phyloP scores from a whole-genome alignment of 2,113 vertebrate species.

The Erythrocercus mccallii region DNA sequence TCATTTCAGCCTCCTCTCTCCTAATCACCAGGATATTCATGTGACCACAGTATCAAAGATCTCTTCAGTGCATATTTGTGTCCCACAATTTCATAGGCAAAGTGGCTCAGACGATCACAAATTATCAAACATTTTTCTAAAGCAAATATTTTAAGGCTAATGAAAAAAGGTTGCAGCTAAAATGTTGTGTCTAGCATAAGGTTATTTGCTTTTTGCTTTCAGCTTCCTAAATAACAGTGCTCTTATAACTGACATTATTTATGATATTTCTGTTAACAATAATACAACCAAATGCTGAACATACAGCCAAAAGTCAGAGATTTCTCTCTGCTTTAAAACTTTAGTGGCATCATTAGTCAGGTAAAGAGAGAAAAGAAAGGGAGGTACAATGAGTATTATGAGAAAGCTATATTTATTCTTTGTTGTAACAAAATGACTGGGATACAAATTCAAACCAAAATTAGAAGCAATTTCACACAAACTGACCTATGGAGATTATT shows the following conservation, averaged over 20 bases:
- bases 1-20: not conserved
- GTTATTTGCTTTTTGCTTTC: not conserved
- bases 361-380: not conserved
- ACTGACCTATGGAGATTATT: not conserved
- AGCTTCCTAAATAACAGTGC: not conserved
- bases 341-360: not conserved
- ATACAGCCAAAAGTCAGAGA: not conserved
- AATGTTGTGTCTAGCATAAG: not conserved
- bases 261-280: not conserved
- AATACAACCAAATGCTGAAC: not conserved
- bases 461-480: not conserved
- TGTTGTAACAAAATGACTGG: not conserved
- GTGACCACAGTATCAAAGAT: not conserved
- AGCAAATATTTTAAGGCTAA: not conserved
- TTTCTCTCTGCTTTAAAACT: not conserved
- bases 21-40: not conserved
- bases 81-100: not conserved
- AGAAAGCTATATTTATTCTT: not conserved
- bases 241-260: not conserved
- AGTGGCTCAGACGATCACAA: not conserved
- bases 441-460: not conserved
- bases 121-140: not conserved
- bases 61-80: not conserved
- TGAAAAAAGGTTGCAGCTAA: not conserved
- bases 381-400: not conserved